Base-by-base conservation (phyloP, 2,113 vertebrate genomes). In the Percina caprodes region DNA sequence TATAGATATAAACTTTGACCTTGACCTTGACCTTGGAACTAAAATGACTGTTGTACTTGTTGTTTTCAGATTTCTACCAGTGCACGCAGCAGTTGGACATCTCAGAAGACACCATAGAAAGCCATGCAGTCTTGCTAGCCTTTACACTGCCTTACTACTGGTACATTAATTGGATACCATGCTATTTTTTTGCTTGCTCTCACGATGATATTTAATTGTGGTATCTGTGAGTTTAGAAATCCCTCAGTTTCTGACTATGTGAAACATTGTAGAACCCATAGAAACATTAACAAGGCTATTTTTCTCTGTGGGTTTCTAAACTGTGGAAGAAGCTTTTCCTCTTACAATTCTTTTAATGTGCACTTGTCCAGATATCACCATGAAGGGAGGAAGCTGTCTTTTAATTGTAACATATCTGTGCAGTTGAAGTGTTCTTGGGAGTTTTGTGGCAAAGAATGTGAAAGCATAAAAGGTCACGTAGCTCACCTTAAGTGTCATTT, bases 341-440 rank as follows among this genome's bases (percentile, higher is more conserved):
- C 54, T 55, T 55, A 23, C 54, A 55, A 55, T 23, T 55, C 54
- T n/a, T 55, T 23, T 55, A 55, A 55, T 55, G 54, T 55, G 54
- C n/a, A 55, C 21, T 23, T 55, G 21, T 4, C 21, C 54, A 55
- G 54, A 55, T 23, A 4, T 55, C 54, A 55, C 54, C 54, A 55
- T 12, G 49, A 55, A 8, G 21, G 54, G 21, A 55, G 54, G 54
- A n/a, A 55, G 12, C 54, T 18, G 10, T 23, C n/a, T 55, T 55
- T 55, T 55, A 55, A 55, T 23, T 11, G 54, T 55, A 55, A 55
- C 54, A 23, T 55, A 55, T 55, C 10, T 23, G n/a, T 55, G 12
- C 54, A 23, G 54, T 55, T 56, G 11, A 24, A 56, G 54, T 56
- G 55, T 58, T 58, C 23, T 24, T 58, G 23, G 23, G 55, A 58